Percentiles rank a stretch among this genome's conserved stretches.
Conservation (phyloP, 2,888 invertebrate genomes). For the Chymomyza fuscimana region DNA sequence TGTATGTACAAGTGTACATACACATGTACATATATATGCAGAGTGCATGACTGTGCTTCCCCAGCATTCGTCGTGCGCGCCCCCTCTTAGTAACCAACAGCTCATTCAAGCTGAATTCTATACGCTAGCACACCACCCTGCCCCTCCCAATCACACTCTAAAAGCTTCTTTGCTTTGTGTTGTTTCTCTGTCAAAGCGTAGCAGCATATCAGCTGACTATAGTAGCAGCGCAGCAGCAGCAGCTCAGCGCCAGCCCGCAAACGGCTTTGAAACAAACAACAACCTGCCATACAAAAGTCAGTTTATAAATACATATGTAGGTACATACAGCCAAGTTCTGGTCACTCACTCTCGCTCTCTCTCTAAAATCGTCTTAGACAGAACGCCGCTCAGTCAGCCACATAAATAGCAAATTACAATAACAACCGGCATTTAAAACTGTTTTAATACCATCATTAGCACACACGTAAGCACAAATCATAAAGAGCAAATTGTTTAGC, state of each 20-base stretch:
- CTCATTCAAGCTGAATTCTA: constrained; percentile 69
- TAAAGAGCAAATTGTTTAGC: background rate
- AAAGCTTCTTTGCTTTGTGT: background rate
- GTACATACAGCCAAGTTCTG: background rate
- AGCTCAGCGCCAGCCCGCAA: background rate
- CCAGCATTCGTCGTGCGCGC: constrained; percentile 26
- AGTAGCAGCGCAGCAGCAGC: background rate
- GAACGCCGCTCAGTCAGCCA: constrained; percentile 26
- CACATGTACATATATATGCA: constrained; percentile 21
- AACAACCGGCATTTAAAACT: constrained; percentile 64
- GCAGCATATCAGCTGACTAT: constrained; percentile 49
- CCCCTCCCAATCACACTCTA: constrained; percentile 44
- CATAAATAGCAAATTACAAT: constrained; percentile 59
- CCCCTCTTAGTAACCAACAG: constrained; percentile 23
- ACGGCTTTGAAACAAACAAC: constrained; percentile 6
- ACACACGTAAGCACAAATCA: constrained; percentile 19
- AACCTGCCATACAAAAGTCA: background rate
- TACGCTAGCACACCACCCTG: constrained; percentile 38
- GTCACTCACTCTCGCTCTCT: constrained; percentile 18
- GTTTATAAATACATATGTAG: constrained; percentile 14
- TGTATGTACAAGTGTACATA: background rate
- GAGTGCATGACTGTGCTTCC: constrained; percentile 12
- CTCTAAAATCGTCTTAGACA: background rate
- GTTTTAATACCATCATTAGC: constrained; percentile 53
- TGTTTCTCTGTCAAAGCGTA: constrained; percentile 15